Conservation (phyloP, 2,113 vertebrate species). For the Tringa solitaria region DNA sequence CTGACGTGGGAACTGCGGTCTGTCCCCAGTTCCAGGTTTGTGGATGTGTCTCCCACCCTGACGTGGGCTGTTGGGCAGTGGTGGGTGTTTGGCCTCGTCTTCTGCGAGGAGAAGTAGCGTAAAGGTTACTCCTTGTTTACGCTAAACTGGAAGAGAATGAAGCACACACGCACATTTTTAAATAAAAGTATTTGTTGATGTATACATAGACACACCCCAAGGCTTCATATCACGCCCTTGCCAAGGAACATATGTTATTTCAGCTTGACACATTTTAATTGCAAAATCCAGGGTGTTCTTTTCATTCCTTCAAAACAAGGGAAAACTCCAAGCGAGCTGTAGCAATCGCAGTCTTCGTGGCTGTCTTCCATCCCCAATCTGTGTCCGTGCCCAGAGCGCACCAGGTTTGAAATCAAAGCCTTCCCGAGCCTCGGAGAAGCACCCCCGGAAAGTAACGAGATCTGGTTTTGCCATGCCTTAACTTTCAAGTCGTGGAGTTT, state of each 20-base stretch:
- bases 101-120: neutral
- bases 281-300: slow-evolving; percentile 35
- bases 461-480: neutral
- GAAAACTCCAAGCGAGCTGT: slow-evolving; percentile 1
- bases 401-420: slow-evolving; percentile 31
- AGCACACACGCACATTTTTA: neutral
- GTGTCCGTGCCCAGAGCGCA: neutral
- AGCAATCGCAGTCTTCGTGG: neutral
- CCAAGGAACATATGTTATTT: slow-evolving; percentile 35
- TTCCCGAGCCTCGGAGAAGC: neutral
- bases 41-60: neutral
- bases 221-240: neutral
- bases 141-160: neutral
- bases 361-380: slow-evolving; percentile 26
- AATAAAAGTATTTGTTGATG: slow-evolving; percentile 25
- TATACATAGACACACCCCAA: slow-evolving; percentile 1
- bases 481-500: neutral
- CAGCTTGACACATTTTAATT: slow-evolving; percentile 48
- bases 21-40: neutral
- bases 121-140: neutral
- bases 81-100: neutral
- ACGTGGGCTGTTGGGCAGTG: neutral
- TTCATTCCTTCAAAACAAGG: neutral
- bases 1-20: neutral
- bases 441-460: neutral